Conservation (phyloP, 2,797 vertebrate genomes). For the Benthosema pterotum region DNA sequence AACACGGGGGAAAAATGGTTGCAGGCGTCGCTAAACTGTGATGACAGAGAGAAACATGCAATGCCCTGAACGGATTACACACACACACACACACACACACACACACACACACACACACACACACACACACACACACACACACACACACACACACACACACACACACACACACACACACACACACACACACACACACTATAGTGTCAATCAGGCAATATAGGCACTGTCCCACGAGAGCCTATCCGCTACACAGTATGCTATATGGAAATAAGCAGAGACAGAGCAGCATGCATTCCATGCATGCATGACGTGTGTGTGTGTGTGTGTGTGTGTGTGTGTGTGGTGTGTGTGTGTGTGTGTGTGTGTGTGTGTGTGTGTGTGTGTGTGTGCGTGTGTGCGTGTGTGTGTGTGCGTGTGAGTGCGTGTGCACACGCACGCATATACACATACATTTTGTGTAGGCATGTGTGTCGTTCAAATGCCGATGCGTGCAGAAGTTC, state of each 20-base stretch:
- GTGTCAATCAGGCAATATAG: constrained; percentile 68
- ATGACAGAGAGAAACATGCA: constrained; percentile 61
- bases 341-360: constrained; percentile 18
- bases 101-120: constrained; percentile 8
- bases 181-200: not conserved
- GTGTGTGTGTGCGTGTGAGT: not conserved
- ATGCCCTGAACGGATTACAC: constrained; percentile 40
- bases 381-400: not conserved
- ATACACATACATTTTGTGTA: too few relatives aligned
- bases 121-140: constrained; percentile 13
- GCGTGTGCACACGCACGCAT: too few relatives aligned
- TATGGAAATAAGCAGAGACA: constrained; percentile 22
- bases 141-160: not conserved
- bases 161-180: too few relatives aligned
- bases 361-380: not conserved
- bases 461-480: not conserved
- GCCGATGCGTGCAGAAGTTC: constrained; percentile 3
- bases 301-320: constrained; percentile 10
- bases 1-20: constrained; percentile 25
- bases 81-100: not conserved
- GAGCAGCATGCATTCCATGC: not conserved
- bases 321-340: constrained; percentile 1
- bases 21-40: constrained; percentile 57
- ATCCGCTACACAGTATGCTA: constrained; percentile 33
- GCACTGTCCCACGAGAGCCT: constrained; percentile 52